Evolutionary conservation across 1,140 invertebrate genomes (phyloP), one percentile per base, ranked within the genome.

Genomic region (Ceratosolen solmsi): DNA sequence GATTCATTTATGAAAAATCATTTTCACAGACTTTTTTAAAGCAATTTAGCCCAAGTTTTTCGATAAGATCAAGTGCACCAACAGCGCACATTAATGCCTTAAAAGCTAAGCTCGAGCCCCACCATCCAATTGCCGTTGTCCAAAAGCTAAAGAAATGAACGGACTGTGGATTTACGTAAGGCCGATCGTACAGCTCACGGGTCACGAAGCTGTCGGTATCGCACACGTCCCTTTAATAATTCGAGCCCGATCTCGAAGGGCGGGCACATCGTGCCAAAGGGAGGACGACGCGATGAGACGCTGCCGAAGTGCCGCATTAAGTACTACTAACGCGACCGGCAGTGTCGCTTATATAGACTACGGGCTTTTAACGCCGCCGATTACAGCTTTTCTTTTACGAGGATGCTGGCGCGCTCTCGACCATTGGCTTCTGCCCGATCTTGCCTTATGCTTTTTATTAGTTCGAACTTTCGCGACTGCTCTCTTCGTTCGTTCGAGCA

Each of bases 351-450:
- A 60, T 17, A 25, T 22, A 56, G 11, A 27, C 41, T n/a, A n/a
- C n/a, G 73, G 17, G 5, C 41, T 65, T 65, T 77, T 51, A 77
- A 77, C 74, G 74, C 27, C 33, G 8, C 20, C 38, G 58, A 49
- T 77, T 65, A 77, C 58, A 46, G 58, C 36, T 51, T 60, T 41
- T n/a, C n/a, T 46, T 75, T 75, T 75, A 75, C 73, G 56, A 41
- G 73, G 36, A 58, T 11, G 2, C 22, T 11, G 27, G 13, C 22
- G 51, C 27, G 13, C 17, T 9, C 38, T 22, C 30, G 7, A 11
- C 4, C 15, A 63, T 15, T 60, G 33, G 51, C 27, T 60, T 76
- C 38, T 20, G 38, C 51, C n/a, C 2, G 25, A 49, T 33, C n/a
- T 51, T 51, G 15, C 46, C 75, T 27, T 65, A 49, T 60, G 25